Conservation (phyloP, 2,797 vertebrate genomes). For the Lateolabrax maculatus region DNA sequence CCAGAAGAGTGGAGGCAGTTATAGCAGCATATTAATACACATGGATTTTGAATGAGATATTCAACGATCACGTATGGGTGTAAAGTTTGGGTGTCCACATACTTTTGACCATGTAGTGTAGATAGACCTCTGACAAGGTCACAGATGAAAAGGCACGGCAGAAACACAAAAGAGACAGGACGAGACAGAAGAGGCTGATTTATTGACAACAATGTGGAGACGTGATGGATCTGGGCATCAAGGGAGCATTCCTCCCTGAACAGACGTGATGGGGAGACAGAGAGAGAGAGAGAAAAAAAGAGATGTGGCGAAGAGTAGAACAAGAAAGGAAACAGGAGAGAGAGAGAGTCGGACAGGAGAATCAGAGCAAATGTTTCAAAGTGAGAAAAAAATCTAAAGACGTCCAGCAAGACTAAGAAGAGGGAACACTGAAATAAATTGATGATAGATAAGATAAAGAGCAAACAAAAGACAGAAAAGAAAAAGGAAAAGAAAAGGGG, state of each 20-base stretch:
- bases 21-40: neutral
- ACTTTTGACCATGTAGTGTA: conserved; percentile 2
- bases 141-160: conserved; percentile 54
- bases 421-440: neutral
- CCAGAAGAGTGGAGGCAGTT: neutral
- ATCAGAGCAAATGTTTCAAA: conserved; percentile 23
- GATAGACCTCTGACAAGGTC: conserved; percentile 48
- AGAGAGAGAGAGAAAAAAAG: conserved; percentile 22
- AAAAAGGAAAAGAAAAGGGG: neutral
- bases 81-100: conserved; percentile 6
- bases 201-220: conserved; percentile 68
- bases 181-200: conserved; percentile 62
- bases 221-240: conserved; percentile 59
- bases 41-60: neutral
- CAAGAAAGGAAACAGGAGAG: conserved; percentile 12
- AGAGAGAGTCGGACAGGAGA: conserved; percentile 13
- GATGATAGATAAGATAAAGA: conserved; percentile 23
- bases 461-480: conserved; percentile 18
- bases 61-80: neutral
- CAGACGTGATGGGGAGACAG: conserved; percentile 42
- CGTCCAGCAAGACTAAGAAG: neutral
- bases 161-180: conserved; percentile 45
- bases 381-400: conserved; percentile 10
- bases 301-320: conserved; percentile 31
- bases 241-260: conserved; percentile 54